Evolutionary conservation across 2,797 vertebrate species (phyloP).

Genomic region (Rhodeus uyekii): DNA sequence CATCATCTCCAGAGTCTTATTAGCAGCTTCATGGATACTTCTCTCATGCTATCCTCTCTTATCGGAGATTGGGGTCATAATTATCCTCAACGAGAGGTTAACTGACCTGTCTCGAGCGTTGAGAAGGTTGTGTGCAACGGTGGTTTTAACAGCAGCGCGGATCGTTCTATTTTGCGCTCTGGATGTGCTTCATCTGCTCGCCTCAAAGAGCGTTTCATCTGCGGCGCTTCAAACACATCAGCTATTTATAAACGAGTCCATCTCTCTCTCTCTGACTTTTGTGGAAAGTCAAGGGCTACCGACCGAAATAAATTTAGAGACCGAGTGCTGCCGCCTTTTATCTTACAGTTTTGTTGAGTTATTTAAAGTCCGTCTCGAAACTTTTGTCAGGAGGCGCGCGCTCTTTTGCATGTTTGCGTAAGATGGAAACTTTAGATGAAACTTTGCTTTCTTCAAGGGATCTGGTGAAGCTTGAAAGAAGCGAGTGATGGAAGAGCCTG

Average conservation of each 20-base stretch:
- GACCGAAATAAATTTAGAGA: background rate
- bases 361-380: background rate
- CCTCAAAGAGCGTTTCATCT: slow-evolving; percentile 40
- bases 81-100: slow-evolving; percentile 49
- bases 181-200: slow-evolving; percentile 6
- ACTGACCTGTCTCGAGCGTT: background rate
- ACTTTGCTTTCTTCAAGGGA: slow-evolving; percentile 5
- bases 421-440: slow-evolving; percentile 9
- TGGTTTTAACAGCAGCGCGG: background rate
- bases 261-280: background rate
- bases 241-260: slow-evolving; percentile 39
- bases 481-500: background rate
- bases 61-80: slow-evolving; percentile 35
- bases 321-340: background rate
- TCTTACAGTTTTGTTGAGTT: background rate
- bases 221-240: slow-evolving; percentile 13
- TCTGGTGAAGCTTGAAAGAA: background rate
- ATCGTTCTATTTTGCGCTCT: background rate
- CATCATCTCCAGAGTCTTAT: background rate
- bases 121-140: slow-evolving; percentile 11
- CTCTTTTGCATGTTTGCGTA: background rate
- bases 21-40: slow-evolving; percentile 15
- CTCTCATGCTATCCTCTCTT: slow-evolving; percentile 15
- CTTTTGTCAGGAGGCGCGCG: background rate
- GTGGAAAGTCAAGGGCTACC: background rate